Conservation (phyloP, 2,888 invertebrate genomes). For the Drosophila ezoana region DNA sequence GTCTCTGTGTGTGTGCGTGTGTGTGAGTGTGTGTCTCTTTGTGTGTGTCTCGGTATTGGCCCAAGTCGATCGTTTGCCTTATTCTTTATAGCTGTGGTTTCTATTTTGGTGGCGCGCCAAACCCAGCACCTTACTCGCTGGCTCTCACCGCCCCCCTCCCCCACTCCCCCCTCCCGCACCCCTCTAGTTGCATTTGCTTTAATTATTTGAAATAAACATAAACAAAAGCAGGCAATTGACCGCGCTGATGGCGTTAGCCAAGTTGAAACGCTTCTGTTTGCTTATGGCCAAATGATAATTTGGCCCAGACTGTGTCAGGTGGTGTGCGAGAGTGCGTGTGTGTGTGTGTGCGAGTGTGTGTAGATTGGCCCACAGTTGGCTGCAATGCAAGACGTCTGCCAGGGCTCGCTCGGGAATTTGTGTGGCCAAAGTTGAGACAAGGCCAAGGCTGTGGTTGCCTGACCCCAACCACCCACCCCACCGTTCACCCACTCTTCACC, state of each 20-base stretch:
- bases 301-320: conserved; percentile 7
- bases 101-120: conserved; percentile 45
- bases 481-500: not conserved
- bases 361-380: no score
- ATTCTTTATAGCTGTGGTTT: conserved; percentile 38
- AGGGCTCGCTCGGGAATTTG: conserved; percentile 17
- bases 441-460: conserved; percentile 11
- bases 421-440: conserved; percentile 9
- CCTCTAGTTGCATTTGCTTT: conserved; percentile 49
- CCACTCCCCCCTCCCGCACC: no score
- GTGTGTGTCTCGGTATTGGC: conserved; percentile 14
- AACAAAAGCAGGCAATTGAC: conserved; percentile 55
- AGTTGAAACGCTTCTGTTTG: conserved; percentile 30
- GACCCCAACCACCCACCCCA: conserved; percentile 5
- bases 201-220: conserved; percentile 63
- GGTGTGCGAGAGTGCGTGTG: not conserved
- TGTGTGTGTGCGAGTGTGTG: no score
- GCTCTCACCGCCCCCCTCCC: no score
- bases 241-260: conserved; percentile 24
- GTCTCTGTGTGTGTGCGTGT: not conserved
- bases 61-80: conserved; percentile 50
- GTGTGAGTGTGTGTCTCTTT: not conserved
- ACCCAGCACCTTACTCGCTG: no score
- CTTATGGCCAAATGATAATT: conserved; percentile 25
- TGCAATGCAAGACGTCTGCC: conserved; percentile 16